A percentile compares a stretch with the other conserved stretches of the same genome.
These are phyloP conservation scores for Xenus cinereus DNA, from an alignment of 2,113 vertebrate species.

Conservation along the genomic window DNA sequence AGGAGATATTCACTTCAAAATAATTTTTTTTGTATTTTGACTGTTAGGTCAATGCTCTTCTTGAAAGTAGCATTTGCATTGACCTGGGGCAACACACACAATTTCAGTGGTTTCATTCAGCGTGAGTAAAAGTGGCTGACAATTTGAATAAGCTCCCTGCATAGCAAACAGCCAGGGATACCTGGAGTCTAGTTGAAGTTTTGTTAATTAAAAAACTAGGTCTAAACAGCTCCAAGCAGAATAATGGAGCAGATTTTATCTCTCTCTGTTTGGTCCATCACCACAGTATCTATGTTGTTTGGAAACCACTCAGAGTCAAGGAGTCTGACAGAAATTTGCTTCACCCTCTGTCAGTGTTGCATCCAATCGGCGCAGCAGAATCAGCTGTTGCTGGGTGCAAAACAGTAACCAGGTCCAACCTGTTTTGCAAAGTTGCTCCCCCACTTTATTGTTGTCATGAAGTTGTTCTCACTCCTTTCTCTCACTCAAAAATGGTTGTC, in stretches of 20 bases:
- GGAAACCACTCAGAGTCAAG: conserved; percentile 5
- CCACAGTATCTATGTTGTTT: background rate
- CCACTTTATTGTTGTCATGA: background rate
- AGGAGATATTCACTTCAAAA: background rate
- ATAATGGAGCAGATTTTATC: conserved; percentile 27
- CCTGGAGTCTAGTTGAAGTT: background rate
- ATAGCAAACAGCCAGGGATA: background rate
- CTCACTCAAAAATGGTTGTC: background rate
- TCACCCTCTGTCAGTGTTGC: background rate
- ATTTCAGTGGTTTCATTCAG: background rate
- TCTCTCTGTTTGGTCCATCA: background rate
- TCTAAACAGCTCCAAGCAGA: conserved; percentile 23
- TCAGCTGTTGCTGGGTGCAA: background rate
- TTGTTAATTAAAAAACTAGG: conserved; percentile 46
- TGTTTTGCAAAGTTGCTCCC: background rate
- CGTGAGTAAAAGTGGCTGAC: background rate
- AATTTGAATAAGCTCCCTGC: background rate
- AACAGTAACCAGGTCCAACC: background rate
- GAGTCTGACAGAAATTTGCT: background rate
- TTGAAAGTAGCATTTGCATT: background rate
- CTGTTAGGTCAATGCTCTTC: background rate
- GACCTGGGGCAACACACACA: background rate
- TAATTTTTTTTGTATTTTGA: background rate
- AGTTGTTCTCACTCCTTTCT: background rate
- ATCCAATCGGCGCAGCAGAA: background rate